Evolutionary conservation across 1,140 invertebrate genomes (phyloP).

Genomic region (Drosophila nikananu): DNA sequence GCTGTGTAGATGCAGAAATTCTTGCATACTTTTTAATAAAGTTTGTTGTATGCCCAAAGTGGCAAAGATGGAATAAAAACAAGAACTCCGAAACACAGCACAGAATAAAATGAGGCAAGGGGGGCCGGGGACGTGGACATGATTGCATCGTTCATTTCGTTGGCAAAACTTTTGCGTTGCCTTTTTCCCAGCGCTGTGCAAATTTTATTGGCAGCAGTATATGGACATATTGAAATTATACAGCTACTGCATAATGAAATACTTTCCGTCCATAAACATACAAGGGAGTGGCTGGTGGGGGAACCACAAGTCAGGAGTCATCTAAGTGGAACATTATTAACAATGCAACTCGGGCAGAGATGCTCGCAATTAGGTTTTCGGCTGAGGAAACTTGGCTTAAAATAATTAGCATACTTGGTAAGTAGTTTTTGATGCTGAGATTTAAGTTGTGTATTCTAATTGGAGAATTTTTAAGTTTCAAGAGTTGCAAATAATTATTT

Average conservation of each 20-base stretch:
- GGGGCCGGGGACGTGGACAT: conserved; percentile 25
- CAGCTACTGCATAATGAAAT: conserved; percentile 51
- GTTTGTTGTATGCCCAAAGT: conserved; percentile 74
- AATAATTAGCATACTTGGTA: conserved; percentile 37
- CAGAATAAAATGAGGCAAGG: conserved; percentile 1
- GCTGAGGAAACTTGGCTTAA: conserved; percentile 31
- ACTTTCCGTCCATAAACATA: not conserved
- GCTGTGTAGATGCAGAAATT: conserved; percentile 65
- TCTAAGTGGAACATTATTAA: conserved; percentile 34
- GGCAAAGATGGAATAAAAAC: conserved; percentile 62
- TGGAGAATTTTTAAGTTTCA: not conserved
- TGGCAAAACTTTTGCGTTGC: conserved; percentile 62
- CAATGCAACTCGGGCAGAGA: conserved; percentile 30
- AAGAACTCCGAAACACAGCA: conserved; percentile 28
- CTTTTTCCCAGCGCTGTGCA: conserved; percentile 37
- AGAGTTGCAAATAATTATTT: not conserved
- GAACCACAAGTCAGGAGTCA: conserved; percentile 22
- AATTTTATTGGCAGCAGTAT: conserved; percentile 76
- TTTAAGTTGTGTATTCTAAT: conserved; percentile 17
- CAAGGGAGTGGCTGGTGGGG: not conserved
- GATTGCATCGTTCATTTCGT: conserved; percentile 58
- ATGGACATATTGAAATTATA: conserved; percentile 60
- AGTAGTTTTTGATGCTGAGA: conserved; percentile 3
- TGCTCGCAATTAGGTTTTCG: conserved; percentile 26
- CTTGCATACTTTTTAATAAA: conserved; percentile 81